Conservation (phyloP, 2,113 vertebrate species). For the Empidonax alnorum region DNA sequence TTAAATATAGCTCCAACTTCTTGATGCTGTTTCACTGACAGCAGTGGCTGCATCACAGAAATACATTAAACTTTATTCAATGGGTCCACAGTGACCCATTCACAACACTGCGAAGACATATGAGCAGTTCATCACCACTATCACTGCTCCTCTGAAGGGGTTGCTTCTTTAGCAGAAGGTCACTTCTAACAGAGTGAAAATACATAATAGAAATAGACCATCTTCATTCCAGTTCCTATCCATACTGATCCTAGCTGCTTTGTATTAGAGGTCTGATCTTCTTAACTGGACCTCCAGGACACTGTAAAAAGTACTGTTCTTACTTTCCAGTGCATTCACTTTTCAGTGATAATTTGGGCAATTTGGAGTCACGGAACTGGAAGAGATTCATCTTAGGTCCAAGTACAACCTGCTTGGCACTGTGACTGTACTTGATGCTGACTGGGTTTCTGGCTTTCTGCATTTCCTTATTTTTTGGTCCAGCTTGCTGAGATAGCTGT, state of each 20-base stretch:
- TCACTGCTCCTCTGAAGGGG: neutral
- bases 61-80: neutral
- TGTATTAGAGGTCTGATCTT: neutral
- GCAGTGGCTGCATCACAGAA: neutral
- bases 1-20: neutral
- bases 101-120: neutral
- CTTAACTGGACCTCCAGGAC: neutral
- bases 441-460: neutral
- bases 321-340: neutral
- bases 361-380: neutral
- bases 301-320: neutral
- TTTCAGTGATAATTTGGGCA: neutral
- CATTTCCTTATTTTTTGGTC: neutral
- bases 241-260: neutral
- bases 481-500: neutral
- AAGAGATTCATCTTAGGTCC: neutral
- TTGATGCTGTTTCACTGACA: neutral
- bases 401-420: neutral
- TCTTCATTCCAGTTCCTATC: neutral
- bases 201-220: neutral
- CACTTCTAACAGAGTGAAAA: neutral
- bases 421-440: neutral
- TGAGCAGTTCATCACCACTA: neutral
- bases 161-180: neutral
- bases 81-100: neutral